Conservation (phyloP, 1,140 invertebrate species). For the Cyrtorhinus lividipennis region DNA sequence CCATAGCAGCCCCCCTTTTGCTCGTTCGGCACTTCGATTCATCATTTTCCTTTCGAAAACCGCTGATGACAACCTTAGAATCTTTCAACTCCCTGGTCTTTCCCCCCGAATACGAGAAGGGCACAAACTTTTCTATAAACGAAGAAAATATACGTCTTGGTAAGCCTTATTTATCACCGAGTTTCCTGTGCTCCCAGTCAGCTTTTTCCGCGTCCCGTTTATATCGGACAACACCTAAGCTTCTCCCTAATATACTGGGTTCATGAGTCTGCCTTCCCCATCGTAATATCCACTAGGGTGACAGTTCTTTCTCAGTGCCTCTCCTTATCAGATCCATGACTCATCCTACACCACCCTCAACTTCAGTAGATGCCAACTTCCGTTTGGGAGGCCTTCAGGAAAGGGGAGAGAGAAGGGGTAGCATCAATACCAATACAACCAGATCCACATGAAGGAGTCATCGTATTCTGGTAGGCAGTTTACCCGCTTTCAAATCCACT, state of each 20-base stretch:
- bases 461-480: too few species aligned
- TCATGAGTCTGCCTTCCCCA: not conserved
- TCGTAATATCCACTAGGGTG: not conserved
- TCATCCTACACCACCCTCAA: too few species aligned
- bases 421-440: too few species aligned
- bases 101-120: not conserved
- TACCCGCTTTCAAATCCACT: too few species aligned
- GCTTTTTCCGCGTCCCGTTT: not conserved
- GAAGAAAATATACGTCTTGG: not conserved
- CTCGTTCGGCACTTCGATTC: not conserved
- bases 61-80: not conserved
- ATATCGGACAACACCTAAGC: not conserved
- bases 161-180: not conserved
- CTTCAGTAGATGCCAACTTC: too few species aligned
- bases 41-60: not conserved
- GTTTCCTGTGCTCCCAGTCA: not conserved
- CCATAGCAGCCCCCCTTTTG: not conserved
- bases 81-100: not conserved
- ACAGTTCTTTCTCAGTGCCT: too few species aligned
- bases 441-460: too few species aligned
- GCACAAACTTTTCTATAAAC: not conserved
- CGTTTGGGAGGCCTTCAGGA: too few species aligned
- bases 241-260: not conserved
- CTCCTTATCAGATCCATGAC: too few species aligned
- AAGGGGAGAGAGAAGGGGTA: too few species aligned